These are phyloP conservation scores for Micrasema longulum DNA, from an alignment of 1,140 invertebrate species.

Conservation along the genomic window DNA sequence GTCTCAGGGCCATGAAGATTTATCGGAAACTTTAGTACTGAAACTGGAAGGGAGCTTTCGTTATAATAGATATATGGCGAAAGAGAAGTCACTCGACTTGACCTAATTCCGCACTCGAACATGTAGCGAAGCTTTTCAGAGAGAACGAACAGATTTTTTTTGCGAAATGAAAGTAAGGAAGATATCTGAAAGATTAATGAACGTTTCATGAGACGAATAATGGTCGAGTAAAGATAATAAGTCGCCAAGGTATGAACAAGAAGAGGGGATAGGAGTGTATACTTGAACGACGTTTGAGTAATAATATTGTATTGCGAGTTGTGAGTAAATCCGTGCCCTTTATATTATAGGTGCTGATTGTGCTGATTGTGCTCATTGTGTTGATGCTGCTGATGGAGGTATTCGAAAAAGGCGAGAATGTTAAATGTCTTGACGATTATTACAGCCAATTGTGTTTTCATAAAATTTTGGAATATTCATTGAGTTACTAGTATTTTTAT, in stretches of 20 bases:
- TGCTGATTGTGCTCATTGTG: too few relatives aligned
- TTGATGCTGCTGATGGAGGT: too few relatives aligned
- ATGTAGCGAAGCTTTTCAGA: conserved; percentile 8
- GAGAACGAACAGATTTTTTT: conserved; percentile 12
- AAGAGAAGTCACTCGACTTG: conserved; percentile 33
- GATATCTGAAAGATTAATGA: conserved; percentile 35
- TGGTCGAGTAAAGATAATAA: conserved; percentile 32
- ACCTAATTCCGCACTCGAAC: conserved; percentile 19
- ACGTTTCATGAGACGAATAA: conserved; percentile 31
- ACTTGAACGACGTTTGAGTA: too few relatives aligned
- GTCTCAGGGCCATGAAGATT: conserved; percentile 28
- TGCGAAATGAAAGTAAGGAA: conserved; percentile 5
- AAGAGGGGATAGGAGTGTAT: neutral
- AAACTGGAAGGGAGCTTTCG: conserved; percentile 31
- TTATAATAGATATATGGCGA: conserved; percentile 24
- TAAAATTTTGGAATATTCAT: too few relatives aligned
- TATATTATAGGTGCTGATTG: too few relatives aligned
- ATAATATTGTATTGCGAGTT: too few relatives aligned
- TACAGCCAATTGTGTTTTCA: too few relatives aligned
- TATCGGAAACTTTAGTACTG: conserved; percentile 33
- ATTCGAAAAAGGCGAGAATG: too few relatives aligned
- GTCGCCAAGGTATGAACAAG: conserved; percentile 12
- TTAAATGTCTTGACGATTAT: too few relatives aligned
- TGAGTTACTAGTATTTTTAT: too few relatives aligned
- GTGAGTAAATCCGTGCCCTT: too few relatives aligned